Percentiles rank a stretch among this genome's conserved stretches.
Evolutionary conservation across 2,888 invertebrate species (phyloP).

Genomic region (Monopis laevigella): DNA sequence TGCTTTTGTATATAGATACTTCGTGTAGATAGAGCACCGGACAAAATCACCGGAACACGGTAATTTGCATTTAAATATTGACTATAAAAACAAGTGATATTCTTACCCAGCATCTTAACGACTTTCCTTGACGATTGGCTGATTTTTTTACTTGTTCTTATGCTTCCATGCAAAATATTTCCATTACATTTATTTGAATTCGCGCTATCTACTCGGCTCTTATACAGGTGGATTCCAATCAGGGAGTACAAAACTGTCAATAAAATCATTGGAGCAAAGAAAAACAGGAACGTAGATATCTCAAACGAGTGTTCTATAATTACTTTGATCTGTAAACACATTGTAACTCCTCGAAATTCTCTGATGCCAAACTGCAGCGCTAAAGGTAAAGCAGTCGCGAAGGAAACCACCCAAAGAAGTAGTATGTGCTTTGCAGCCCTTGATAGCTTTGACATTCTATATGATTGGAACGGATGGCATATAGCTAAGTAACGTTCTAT

Average conservation of each 20-base stretch:
- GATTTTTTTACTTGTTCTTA: conserved; percentile 30
- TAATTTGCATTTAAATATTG: no score
- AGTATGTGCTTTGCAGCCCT: conserved; percentile 84
- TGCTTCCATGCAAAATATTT: conserved; percentile 26
- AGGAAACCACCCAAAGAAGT: conserved; percentile 81
- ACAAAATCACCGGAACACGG: no score
- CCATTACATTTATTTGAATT: conserved; percentile 32
- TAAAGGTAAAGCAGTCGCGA: conserved; percentile 78
- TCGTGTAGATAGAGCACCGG: no score
- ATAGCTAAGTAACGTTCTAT: conserved; percentile 76
- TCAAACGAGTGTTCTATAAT: conserved; percentile 73
- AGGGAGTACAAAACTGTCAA: conserved; percentile 78
- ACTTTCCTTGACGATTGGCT: conserved; percentile 72
- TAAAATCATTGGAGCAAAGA: conserved; percentile 79
- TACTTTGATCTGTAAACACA: conserved; percentile 58
- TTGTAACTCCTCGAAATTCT: conserved; percentile 38
- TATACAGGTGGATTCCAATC: conserved; percentile 54
- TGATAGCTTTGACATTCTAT: conserved; percentile 88
- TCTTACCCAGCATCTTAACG: conserved; percentile 80
- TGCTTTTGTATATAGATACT: no score
- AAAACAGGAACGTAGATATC: conserved; percentile 77
- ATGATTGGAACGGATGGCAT: conserved; percentile 72
- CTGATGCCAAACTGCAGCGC: conserved; percentile 58
- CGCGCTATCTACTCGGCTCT: conserved; percentile 50
- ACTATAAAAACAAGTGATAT: conserved; percentile 2